Conservation (phyloP, 2,888 invertebrate genomes). For the Lasioglossum oenotherae region DNA sequence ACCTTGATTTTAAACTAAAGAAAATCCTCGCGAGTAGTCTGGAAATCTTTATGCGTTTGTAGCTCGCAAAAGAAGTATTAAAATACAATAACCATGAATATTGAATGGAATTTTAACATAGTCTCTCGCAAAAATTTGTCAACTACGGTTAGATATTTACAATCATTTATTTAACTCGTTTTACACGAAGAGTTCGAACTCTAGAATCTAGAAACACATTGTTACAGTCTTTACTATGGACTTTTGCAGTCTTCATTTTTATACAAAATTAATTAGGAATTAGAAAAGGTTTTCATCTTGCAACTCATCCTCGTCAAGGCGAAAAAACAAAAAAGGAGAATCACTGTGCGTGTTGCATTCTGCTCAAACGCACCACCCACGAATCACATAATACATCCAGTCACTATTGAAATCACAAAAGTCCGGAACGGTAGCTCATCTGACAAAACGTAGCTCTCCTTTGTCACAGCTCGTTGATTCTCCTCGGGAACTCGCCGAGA, state of each 20-base stretch:
- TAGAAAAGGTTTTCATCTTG: not conserved
- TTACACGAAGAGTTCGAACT: not conserved
- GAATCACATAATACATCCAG: not conserved
- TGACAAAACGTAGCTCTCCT: not conserved
- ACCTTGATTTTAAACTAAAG: not conserved
- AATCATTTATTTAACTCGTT: not conserved
- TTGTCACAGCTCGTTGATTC: not conserved
- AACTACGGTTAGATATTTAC: not conserved
- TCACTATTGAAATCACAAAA: conserved; percentile 20
- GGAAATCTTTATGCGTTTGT: too few species aligned
- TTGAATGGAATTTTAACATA: too few species aligned
- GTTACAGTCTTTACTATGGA: not conserved
- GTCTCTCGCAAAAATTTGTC: too few species aligned
- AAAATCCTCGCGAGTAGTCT: not conserved
- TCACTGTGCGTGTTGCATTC: conserved; percentile 18
- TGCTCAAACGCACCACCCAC: not conserved
- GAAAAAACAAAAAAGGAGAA: not conserved
- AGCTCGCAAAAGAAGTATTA: too few species aligned
- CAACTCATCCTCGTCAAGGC: not conserved
- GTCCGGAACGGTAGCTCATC: not conserved
- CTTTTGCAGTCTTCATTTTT: not conserved
- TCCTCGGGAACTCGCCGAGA: not conserved
- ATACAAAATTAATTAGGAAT: not conserved
- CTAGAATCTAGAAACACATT: not conserved
- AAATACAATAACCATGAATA: not conserved